phyloP scores from a whole-genome alignment of 1,140 invertebrate species.

The Macrostomum lignano region DNA sequence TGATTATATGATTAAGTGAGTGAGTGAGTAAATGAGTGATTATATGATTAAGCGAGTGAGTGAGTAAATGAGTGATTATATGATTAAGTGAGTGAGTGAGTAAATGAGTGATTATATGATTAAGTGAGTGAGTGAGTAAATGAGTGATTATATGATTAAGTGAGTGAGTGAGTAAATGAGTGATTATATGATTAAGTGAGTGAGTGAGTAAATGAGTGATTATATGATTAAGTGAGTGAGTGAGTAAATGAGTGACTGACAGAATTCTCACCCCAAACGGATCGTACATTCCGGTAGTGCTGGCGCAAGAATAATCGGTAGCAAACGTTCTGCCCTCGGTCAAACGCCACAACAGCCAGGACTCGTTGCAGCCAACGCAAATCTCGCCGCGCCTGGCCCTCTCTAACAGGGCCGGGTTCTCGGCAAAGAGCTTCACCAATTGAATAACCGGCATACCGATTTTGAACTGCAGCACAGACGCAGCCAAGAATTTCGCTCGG shows the following conservation, averaged over 20 bases:
- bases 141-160: no score
- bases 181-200: no score
- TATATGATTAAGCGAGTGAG: no score
- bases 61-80: no score
- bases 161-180: no score
- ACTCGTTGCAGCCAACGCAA: slow-evolving; percentile 65
- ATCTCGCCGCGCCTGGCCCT: slow-evolving; percentile 34
- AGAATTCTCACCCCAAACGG: slow-evolving; percentile 39
- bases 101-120: no score
- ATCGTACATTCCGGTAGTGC: slow-evolving; percentile 65
- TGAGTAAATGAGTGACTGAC: slow-evolving; percentile 3
- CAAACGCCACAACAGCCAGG: slow-evolving; percentile 59
- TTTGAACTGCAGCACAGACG: slow-evolving; percentile 24
- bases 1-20: no score
- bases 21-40: no score
- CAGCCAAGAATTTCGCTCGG: slow-evolving; percentile 45
- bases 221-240: no score
- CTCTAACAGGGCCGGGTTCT: neutral
- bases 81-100: no score
- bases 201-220: no score
- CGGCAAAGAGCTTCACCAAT: neutral
- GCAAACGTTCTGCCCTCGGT: slow-evolving; percentile 39
- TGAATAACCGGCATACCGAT: slow-evolving; percentile 7
- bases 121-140: no score
- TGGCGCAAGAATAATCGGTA: slow-evolving; percentile 57